phyloP scores from a whole-genome alignment of 1,140 invertebrate genomes.

The Stegodyphus dumicola region DNA sequence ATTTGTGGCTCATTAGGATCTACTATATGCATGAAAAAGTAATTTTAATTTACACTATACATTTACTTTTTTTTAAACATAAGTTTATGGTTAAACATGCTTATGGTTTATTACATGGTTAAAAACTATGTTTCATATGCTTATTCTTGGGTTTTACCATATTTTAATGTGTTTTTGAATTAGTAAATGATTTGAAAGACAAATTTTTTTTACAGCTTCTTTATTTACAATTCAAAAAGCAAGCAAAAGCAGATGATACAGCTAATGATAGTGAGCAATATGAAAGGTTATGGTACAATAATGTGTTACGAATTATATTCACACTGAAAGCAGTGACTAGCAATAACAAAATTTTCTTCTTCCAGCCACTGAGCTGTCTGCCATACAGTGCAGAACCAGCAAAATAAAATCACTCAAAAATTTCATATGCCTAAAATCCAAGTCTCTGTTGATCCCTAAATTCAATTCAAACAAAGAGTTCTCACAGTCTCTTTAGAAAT shows the following conservation, averaged over 20 bases:
- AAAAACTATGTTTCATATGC: background rate
- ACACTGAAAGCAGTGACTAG: slow-evolving; percentile 50
- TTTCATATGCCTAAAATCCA: background rate
- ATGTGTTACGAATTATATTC: slow-evolving; percentile 8
- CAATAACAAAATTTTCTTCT: slow-evolving; percentile 1
- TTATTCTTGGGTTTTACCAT: background rate
- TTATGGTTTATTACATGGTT: background rate
- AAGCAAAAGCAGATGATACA: slow-evolving; percentile 42
- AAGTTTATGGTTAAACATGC: too few relatives aligned
- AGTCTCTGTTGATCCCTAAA: background rate
- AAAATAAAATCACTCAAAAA: background rate
- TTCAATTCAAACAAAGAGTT: background rate
- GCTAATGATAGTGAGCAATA: slow-evolving; percentile 28
- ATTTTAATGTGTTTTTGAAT: background rate
- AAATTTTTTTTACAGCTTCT: background rate
- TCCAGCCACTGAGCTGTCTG: background rate
- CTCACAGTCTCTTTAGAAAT: too few relatives aligned
- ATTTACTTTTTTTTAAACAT: background rate
- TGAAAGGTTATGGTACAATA: slow-evolving; percentile 17
- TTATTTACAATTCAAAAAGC: slow-evolving; percentile 51
- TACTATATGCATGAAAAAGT: too few relatives aligned
- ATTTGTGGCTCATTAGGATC: too few relatives aligned
- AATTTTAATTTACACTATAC: background rate
- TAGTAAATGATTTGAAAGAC: background rate
- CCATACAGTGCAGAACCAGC: background rate